These are phyloP conservation scores for Crematogaster levior DNA, from an alignment of 2,888 invertebrate genomes.

Conservation along the genomic window DNA sequence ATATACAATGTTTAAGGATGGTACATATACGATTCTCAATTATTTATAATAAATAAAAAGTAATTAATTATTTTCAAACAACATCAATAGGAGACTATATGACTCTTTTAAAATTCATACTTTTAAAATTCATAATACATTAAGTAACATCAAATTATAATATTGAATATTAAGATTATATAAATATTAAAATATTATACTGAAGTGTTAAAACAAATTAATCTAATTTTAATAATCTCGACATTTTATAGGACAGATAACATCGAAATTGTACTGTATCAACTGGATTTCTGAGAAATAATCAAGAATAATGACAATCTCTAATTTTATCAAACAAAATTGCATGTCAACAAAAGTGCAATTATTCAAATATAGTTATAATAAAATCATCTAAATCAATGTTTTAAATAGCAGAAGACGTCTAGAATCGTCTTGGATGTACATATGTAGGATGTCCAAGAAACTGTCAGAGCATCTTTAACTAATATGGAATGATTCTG, in stretches of 20 bases:
- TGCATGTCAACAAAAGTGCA: background rate
- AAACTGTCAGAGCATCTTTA: too few relatives aligned
- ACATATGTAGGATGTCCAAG: too few relatives aligned
- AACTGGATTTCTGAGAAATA: slow-evolving; percentile 23
- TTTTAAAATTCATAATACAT: background rate
- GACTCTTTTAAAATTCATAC: background rate
- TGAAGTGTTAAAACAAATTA: background rate
- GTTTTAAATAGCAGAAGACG: too few relatives aligned
- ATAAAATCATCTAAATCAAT: background rate
- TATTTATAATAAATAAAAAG: slow-evolving; percentile 1
- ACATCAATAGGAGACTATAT: background rate
- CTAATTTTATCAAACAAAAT: slow-evolving; percentile 27
- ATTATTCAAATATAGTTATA: slow-evolving; percentile 17
- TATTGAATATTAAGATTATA: background rate
- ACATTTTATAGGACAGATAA: slow-evolving; percentile 28
- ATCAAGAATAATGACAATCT: slow-evolving; percentile 26
- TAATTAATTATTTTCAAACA: background rate
- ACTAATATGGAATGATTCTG: too few relatives aligned
- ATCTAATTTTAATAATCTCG: slow-evolving; percentile 38
- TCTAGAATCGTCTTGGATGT: too few relatives aligned
- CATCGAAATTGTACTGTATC: background rate
- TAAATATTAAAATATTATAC: too few relatives aligned
- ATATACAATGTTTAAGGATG: slow-evolving; percentile 23
- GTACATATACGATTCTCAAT: background rate
- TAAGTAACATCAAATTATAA: slow-evolving; percentile 10